Base-by-base conservation (phyloP, 2,888 invertebrate genomes). In the Aplocera efformata region DNA sequence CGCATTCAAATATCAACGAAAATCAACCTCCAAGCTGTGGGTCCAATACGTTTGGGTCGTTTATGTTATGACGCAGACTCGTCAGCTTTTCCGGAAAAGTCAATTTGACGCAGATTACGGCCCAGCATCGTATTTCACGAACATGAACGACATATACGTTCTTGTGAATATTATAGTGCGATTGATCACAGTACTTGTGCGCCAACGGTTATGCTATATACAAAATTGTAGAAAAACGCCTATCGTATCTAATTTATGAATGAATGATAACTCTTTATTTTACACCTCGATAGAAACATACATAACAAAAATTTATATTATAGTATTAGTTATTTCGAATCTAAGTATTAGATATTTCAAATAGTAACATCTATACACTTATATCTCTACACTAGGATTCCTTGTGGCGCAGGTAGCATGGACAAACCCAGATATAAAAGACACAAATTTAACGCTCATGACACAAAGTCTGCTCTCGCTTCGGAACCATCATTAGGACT, bases 1-100 rank as follows among this genome's bases (percentile, higher is more conserved):
- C 79, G 72, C 77, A 83, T 85, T 83, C 85, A 83, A 84, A 83
- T 85, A 85, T 85, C 79, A 73, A 76, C 62, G 75, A 81, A 80
- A 82, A 83, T 84, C 80, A 82, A 82, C 76, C 75, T 75, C 62
- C 69, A 67, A 74, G 75, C 72, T 72, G 72, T 64, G 77, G 74
- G 72, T 68, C 73, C 83, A 79, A 83, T 83, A 84, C 74, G 81
- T 72, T 80, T 62, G 80, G 81, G 79, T 79, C 82, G 79, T 82
- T 83, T 83, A 84, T 82, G 72, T 80, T 73, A 67, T 81, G 79
- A 69, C 69, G 73, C 65, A 72, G 74, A 74, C 73, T 79, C 82
- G 83, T 83, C 83, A 84, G 83, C 76, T 80, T 75, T 57, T 66
- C 63, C 74, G 82, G 83, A 79, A 83, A 83, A 83, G 83, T 84